These are phyloP conservation scores for Drosophila prostipennis DNA, from an alignment of 2,888 invertebrate species.

Conservation along the genomic window DNA sequence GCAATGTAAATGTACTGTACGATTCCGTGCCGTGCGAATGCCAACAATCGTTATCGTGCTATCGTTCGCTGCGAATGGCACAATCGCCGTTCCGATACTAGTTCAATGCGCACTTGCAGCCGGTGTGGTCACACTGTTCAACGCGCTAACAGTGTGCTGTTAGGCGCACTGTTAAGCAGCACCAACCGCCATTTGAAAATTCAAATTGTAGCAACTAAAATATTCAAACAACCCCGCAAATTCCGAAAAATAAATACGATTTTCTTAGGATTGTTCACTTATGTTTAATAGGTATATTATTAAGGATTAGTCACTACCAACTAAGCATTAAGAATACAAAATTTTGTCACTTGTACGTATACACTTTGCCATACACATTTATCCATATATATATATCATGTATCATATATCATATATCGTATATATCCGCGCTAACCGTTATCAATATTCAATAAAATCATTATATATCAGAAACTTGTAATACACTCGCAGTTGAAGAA, in stretches of 20 bases:
- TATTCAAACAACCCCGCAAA: not conserved
- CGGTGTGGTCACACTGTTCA: slow-evolving; percentile 7
- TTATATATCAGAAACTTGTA: slow-evolving; percentile 70
- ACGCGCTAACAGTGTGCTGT: not conserved
- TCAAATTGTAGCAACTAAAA: not conserved
- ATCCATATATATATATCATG: slow-evolving; percentile 23
- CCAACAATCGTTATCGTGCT: slow-evolving; percentile 59
- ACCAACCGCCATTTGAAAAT: not conserved
- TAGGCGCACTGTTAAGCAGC: not conserved
- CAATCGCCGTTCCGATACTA: slow-evolving; percentile 3
- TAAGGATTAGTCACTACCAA: slow-evolving; percentile 72
- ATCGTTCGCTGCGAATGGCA: slow-evolving; percentile 46
- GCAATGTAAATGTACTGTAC: slow-evolving; percentile 63
- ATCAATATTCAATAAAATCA: slow-evolving; percentile 66
- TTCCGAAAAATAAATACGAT: slow-evolving; percentile 7
- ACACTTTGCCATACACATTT: slow-evolving; percentile 62
- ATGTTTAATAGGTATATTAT: slow-evolving; percentile 55
- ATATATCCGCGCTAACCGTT: slow-evolving; percentile 45
- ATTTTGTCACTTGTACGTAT: slow-evolving; percentile 80
- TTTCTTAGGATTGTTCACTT: slow-evolving; percentile 54
- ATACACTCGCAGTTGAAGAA: slow-evolving; percentile 77
- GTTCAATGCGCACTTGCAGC: not conserved
- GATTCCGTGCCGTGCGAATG: slow-evolving; percentile 40
- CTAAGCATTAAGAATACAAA: slow-evolving; percentile 71
- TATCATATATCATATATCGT: slow-evolving; percentile 9